Conservation (phyloP, 1,140 invertebrate genomes). For the Probaryconus sp. region DNA sequence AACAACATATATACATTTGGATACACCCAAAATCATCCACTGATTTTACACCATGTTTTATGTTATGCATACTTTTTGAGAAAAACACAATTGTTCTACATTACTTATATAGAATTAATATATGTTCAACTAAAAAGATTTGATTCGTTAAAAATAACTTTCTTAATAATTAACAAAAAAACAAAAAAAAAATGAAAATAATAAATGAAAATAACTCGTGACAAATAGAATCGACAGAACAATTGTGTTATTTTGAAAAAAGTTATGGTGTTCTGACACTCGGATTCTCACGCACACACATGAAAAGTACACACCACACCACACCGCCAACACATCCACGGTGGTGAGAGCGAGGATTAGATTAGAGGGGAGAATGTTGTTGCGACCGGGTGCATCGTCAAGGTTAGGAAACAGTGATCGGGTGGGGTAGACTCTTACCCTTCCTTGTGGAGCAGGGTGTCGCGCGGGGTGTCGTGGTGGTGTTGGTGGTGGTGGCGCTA, state of each 20-base stretch:
- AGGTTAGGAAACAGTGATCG: constrained; percentile 69
- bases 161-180: constrained; percentile 4
- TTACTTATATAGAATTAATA: too few relatives aligned
- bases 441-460: constrained; percentile 79
- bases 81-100: constrained; percentile 64
- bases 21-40: constrained; percentile 48
- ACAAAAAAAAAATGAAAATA: constrained; percentile 5
- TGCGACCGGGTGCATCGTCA: constrained; percentile 65
- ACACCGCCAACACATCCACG: constrained; percentile 80
- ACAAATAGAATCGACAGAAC: too few relatives aligned
- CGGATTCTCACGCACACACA: constrained; percentile 64
- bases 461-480: constrained; percentile 79
- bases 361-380: constrained; percentile 69
- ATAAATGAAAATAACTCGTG: too few relatives aligned
- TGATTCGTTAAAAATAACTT: neutral
- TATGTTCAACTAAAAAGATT: too few relatives aligned
- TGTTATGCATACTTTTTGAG: constrained; percentile 49
- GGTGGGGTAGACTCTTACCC: constrained; percentile 79
- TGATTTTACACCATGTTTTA: constrained; percentile 65
- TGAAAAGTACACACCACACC: constrained; percentile 76
- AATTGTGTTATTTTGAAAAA: constrained; percentile 64
- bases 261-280: constrained; percentile 59
- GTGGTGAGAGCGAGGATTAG: constrained; percentile 77
- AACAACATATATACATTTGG: constrained; percentile 25
- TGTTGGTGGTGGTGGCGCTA: constrained; percentile 78